Conservation (phyloP, 2,797 vertebrate species). For the Dermochelys coriacea region DNA sequence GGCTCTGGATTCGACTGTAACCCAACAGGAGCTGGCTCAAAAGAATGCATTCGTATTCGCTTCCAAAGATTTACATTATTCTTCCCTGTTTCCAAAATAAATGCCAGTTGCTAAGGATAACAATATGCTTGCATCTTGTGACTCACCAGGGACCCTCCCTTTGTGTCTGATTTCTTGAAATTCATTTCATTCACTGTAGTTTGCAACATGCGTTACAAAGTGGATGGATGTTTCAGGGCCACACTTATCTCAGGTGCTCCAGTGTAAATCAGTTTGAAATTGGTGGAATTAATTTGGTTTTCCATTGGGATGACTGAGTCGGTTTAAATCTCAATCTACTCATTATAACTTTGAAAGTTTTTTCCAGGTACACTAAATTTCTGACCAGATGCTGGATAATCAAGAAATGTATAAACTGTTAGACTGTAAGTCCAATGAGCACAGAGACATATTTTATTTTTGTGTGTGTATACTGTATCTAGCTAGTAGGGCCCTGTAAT, state of each 20-base stretch:
- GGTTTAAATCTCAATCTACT: no score
- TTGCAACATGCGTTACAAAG: background rate
- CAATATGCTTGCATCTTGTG: background rate
- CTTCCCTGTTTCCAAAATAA: background rate
- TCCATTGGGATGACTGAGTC: accelerated
- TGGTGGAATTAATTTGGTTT: background rate
- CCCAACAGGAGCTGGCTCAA: background rate
- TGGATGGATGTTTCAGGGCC: background rate
- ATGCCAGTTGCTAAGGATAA: background rate
- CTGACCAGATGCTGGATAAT: background rate
- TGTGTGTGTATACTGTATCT: background rate
- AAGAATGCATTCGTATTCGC: background rate
- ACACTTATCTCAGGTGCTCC: background rate
- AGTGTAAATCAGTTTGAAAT: background rate
- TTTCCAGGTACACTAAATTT: background rate
- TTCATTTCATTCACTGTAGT: background rate
- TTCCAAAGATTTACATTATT: background rate
- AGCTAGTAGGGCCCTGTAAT: background rate
- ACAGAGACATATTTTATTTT: background rate
- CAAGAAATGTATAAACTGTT: background rate
- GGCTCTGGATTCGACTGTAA: background rate
- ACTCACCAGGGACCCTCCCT: background rate
- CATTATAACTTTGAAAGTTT: background rate
- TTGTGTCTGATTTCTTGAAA: background rate
- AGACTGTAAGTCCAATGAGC: background rate